Evolutionary conservation across 2,113 vertebrate species (phyloP).

Genomic region (Pica pica): DNA sequence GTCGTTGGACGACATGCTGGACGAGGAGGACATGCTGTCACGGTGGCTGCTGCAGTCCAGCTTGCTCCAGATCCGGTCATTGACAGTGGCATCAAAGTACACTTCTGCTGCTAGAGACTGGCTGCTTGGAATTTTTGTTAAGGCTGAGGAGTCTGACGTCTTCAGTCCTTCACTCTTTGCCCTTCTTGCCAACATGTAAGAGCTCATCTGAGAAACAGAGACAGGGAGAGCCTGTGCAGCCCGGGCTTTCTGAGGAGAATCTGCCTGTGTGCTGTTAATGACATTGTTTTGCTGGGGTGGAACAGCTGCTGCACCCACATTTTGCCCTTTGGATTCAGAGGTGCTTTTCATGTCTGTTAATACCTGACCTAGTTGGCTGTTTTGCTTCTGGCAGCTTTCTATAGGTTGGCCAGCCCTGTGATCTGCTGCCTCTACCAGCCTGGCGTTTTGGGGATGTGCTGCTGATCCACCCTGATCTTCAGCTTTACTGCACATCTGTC

Average conservation of each 20-base stretch:
- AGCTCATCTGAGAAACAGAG: neutral
- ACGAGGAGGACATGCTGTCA: constrained; percentile 90
- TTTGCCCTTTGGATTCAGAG: neutral
- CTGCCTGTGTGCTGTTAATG: neutral
- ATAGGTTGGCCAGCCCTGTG: neutral
- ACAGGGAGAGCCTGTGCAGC: neutral
- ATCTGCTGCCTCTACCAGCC: neutral
- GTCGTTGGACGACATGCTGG: constrained; percentile 92
- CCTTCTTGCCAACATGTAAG: constrained; percentile 56
- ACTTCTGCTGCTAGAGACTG: constrained; percentile 76
- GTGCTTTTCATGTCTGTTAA: neutral
- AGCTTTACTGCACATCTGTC: neutral
- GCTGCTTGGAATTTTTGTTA: neutral
- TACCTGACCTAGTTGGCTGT: neutral
- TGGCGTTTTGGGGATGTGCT: neutral
- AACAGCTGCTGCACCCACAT: neutral
- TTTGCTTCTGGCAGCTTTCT: neutral
- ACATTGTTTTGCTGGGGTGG: neutral
- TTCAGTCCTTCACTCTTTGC: constrained; percentile 76
- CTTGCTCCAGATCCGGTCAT: constrained; percentile 87
- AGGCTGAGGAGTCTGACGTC: constrained; percentile 13
- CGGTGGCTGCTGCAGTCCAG: constrained; percentile 78
- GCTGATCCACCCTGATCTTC: neutral
- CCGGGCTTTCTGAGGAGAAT: neutral
- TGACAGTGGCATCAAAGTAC: constrained; percentile 79